phyloP scores from a whole-genome alignment of 64 coral and sea anemone species.

The Trachythela sp. region DNA sequence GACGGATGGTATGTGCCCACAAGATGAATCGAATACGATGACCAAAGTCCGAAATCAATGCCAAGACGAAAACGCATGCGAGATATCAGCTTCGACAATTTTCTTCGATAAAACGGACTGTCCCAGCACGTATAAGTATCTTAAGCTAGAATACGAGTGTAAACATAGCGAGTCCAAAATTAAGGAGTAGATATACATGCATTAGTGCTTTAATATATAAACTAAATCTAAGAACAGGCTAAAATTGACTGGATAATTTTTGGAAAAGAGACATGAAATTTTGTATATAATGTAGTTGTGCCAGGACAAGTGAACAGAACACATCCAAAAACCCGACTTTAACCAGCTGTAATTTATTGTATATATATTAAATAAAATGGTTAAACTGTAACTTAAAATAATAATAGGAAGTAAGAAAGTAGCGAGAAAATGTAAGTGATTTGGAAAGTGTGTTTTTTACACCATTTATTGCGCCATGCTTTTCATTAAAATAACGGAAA shows the following conservation, averaged over 20 bases:
- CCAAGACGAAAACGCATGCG: slow-evolving; percentile 88
- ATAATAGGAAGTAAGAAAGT: too few species aligned
- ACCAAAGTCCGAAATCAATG: slow-evolving; percentile 85
- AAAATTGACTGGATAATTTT: neutral
- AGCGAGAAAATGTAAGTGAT: too few species aligned
- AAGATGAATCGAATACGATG: slow-evolving; percentile 90
- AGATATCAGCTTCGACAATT: slow-evolving; percentile 67
- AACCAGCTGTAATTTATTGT: too few species aligned
- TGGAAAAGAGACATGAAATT: neutral
- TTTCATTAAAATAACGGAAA: too few species aligned
- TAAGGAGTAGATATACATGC: slow-evolving; percentile 34
- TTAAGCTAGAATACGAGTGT: slow-evolving; percentile 79
- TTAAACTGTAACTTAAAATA: too few species aligned
- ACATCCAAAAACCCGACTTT: too few species aligned
- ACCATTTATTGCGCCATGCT: too few species aligned
- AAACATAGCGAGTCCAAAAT: slow-evolving; percentile 79
- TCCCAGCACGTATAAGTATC: slow-evolving; percentile 70
- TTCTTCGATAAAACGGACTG: slow-evolving; percentile 99
- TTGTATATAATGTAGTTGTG: neutral
- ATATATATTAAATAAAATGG: too few species aligned
- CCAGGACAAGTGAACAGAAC: too few species aligned
- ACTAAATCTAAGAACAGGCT: too few species aligned
- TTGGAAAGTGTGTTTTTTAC: too few species aligned
- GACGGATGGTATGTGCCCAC: slow-evolving; percentile 80
- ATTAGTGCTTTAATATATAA: neutral